phyloP scores from a whole-genome alignment of 2,888 invertebrate genomes.

The Cephus pulcher region DNA sequence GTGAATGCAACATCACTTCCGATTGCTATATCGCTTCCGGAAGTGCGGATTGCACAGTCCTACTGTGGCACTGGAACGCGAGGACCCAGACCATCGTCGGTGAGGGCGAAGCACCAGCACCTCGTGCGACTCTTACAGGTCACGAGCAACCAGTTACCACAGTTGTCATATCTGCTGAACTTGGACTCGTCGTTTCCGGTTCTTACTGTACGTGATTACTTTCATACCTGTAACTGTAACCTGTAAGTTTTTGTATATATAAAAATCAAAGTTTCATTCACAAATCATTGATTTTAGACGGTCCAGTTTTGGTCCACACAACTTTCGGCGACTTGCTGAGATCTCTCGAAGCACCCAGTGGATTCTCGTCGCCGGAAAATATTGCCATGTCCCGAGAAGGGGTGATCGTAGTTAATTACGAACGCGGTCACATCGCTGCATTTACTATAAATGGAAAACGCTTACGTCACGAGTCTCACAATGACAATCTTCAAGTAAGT shows the following conservation, averaged over 20 bases:
- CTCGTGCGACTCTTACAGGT: constrained; percentile 95
- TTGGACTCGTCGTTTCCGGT: constrained; percentile 96
- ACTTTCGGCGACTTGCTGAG: constrained; percentile 96
- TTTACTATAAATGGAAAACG: constrained; percentile 95
- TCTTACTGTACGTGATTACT: constrained; percentile 73
- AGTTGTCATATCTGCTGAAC: constrained; percentile 96
- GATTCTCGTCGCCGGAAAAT: constrained; percentile 83
- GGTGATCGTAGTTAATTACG: constrained; percentile 93
- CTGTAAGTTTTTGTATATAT: constrained; percentile 6
- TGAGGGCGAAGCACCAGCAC: constrained; percentile 95
- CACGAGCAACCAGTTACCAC: constrained; percentile 97
- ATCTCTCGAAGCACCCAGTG: constrained; percentile 85
- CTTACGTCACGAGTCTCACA: constrained; percentile 90
- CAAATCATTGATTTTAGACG: constrained; percentile 70
- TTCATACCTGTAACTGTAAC: background rate
- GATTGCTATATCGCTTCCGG: constrained; percentile 99
- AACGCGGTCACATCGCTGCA: constrained; percentile 91
- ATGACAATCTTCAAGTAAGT: constrained; percentile 91
- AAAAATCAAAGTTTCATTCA: background rate
- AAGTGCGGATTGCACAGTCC: constrained; percentile 96
- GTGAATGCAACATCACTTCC: constrained; percentile 98
- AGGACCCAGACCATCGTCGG: constrained; percentile 97
- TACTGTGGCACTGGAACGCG: constrained; percentile 99
- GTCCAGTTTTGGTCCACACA: constrained; percentile 97
- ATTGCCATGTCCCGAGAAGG: constrained; percentile 97